Percentiles rank a stretch among this genome's conserved stretches.
These are phyloP conservation scores for Lottia gigantea DNA, from an alignment of 2,888 invertebrate species.

Conservation along the genomic window DNA sequence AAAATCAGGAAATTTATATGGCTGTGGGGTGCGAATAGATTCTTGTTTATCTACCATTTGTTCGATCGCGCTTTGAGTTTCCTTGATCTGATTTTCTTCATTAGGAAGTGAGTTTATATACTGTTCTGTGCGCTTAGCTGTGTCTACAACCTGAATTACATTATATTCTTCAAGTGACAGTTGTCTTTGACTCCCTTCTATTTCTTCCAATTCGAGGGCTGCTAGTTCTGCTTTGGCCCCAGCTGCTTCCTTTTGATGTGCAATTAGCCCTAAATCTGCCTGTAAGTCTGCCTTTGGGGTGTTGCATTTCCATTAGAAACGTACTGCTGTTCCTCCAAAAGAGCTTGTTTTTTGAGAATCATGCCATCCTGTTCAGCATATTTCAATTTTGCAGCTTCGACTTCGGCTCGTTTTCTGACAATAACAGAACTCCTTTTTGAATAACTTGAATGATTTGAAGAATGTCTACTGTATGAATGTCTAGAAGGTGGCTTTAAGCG, in stretches of 20 bases:
- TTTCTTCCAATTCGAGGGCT: not conserved
- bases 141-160: not conserved
- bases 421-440: not conserved
- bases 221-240: not conserved
- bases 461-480: not conserved
- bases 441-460: not conserved
- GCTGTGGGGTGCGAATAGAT: not conserved
- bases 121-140: not conserved
- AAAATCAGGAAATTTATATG: no score
- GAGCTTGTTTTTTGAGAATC: not conserved
- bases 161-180: not conserved
- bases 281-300: not conserved
- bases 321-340: no score
- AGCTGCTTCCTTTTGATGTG: not conserved
- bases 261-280: not conserved
- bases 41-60: not conserved
- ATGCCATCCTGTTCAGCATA: not conserved
- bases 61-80: not conserved
- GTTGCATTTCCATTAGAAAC: no score
- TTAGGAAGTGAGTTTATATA: not conserved
- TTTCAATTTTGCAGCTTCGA: not conserved
- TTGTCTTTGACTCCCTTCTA: not conserved
- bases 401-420: not conserved
- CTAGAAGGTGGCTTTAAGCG: no score
- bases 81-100: not conserved